Evolutionary conservation across 2,113 vertebrate species (phyloP), one percentile per base, ranked within the genome.

Genomic region (Colinus virginianus): DNA sequence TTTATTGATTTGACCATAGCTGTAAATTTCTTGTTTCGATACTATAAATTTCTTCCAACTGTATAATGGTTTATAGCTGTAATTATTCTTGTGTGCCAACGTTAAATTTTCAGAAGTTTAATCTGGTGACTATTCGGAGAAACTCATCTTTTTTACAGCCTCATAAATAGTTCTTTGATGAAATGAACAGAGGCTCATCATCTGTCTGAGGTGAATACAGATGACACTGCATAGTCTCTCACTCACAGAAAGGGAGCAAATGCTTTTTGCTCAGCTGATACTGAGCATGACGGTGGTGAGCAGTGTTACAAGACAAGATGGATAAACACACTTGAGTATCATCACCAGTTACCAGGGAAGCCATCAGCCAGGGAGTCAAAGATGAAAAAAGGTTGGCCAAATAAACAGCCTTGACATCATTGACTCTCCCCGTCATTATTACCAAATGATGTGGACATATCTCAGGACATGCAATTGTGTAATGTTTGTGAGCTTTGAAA

Each of bases 41-140:
- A 94, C 96, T 96, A 98, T 97, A 98, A 97, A 98, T 98, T 98
- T 98, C 84, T 69, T 95, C 95, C 97, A 98, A 98, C 97, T 97
- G 88, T 97, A 97, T 98, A 98, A 98, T 97, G 96, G 96, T 97
- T 98, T 98, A 97, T 98, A 98, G 98, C 97, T 97, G 96, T 97
- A 98, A 98, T 98, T 98, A 98, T 98, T 98, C 97, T 97, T 98
- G 94, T 98, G 94, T 97, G 97, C 95, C 97, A 97, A 92, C 96
- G 98, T 98, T 98, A 98, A 98, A 98, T 88, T 98, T 98, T 98
- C 97, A 98, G 97, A 98, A 98, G 97, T 98, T 98, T 98, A 97
- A 98, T 98, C 98, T 98, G 97, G 96, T 97, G 94, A 96, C 91
- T 97, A 97, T 98, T 98, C 5, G 7, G 90, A 97, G 97, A 97